These are phyloP conservation scores for Miltochrista miniata DNA, from an alignment of 2,888 invertebrate genomes.

Conservation along the genomic window DNA sequence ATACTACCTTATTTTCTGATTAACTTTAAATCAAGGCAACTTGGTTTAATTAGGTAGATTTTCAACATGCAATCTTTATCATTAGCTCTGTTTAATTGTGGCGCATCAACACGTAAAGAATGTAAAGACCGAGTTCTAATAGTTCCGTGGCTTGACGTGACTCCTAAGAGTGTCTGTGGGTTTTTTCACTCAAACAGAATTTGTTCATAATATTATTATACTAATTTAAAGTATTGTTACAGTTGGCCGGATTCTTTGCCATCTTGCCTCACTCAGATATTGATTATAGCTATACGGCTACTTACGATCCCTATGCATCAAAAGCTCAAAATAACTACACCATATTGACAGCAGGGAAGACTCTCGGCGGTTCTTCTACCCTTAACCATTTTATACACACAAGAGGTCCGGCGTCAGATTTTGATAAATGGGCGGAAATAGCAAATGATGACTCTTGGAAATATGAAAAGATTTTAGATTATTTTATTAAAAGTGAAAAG, in stretches of 20 bases:
- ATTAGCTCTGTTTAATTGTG: too few species aligned
- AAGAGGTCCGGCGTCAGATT: constrained; percentile 4
- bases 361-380: constrained; percentile 16
- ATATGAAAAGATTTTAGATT: constrained; percentile 12
- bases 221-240: too few species aligned
- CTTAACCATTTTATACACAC: constrained; percentile 15
- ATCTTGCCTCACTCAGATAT: constrained; percentile 1
- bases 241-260: constrained; percentile 9
- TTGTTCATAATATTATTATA: too few species aligned
- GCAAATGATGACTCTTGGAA: constrained; percentile 10
- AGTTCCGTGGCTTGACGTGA: too few species aligned
- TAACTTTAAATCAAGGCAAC: too few species aligned
- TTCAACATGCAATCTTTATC: too few species aligned
- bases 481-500: constrained; percentile 18
- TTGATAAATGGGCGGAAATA: constrained; percentile 7
- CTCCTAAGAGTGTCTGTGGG: too few species aligned
- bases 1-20: too few species aligned
- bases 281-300: constrained; percentile 17
- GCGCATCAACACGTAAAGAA: too few species aligned
- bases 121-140: too few species aligned
- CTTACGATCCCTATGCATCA: constrained; percentile 7
- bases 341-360: constrained; percentile 15
- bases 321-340: constrained; percentile 11
- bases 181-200: too few species aligned
- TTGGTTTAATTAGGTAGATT: too few species aligned